Percentiles rank a stretch among this genome's conserved stretches.
Conservation (phyloP, 2,888 invertebrate species). For the Apotomis betuletana region DNA sequence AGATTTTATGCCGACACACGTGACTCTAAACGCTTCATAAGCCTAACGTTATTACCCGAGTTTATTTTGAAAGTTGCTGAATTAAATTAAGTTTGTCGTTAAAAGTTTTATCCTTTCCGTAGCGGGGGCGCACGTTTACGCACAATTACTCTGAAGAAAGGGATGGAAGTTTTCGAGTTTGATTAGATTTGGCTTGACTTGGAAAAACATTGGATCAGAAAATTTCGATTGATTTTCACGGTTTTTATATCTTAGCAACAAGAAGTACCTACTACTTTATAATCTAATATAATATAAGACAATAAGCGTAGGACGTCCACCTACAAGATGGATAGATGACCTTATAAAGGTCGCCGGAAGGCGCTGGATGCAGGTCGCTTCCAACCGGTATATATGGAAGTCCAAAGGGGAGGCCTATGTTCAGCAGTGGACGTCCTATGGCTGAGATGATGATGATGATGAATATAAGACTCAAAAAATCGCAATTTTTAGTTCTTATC, state of each 20-base stretch:
- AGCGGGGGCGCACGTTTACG: conserved; percentile 27
- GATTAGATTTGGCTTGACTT: conserved; percentile 23
- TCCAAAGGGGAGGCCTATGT: too few species aligned
- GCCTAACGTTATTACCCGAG: conserved; percentile 36
- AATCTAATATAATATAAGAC: too few species aligned
- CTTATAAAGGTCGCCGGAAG: too few species aligned
- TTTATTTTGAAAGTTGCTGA: conserved; percentile 37
- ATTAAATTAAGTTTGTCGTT: conserved; percentile 39
- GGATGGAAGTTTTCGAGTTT: conserved; percentile 31
- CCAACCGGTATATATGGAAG: too few species aligned
- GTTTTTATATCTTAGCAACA: background rate
- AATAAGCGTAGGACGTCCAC: too few species aligned
- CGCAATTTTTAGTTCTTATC: too few species aligned
- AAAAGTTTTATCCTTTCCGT: conserved; percentile 36
- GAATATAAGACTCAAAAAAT: too few species aligned
- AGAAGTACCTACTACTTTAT: too few species aligned
- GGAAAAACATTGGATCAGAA: conserved; percentile 33
- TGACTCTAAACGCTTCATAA: conserved; percentile 35
- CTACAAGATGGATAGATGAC: too few species aligned
- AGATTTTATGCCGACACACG: conserved; percentile 35
- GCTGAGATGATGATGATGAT: too few species aligned
- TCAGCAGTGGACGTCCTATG: too few species aligned
- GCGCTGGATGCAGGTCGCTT: too few species aligned
- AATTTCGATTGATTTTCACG: conserved; percentile 18
- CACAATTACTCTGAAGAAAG: conserved; percentile 36